Conservation (phyloP, 1,140 invertebrate genomes). For the Paramacrobiotus metropolitanus region DNA sequence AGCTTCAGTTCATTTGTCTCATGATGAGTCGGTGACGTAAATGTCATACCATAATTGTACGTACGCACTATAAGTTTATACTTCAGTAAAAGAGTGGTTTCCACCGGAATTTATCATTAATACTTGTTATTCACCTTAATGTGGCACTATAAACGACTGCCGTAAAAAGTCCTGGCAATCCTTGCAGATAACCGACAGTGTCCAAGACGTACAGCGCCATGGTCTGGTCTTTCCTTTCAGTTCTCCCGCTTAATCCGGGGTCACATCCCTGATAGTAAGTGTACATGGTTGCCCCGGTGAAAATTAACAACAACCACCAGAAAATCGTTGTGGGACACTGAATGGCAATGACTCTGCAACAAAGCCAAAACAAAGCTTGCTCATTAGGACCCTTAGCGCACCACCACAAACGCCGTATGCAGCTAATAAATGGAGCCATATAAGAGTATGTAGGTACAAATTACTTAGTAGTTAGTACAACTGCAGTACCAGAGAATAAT, state of each 20-base stretch:
- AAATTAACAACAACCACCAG: constrained; percentile 11
- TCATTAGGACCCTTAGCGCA: too few relatives aligned
- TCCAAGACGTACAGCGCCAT: constrained; percentile 18
- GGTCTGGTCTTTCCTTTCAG: constrained; percentile 16
- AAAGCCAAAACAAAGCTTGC: too few relatives aligned
- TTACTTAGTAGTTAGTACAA: too few relatives aligned
- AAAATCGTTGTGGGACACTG: constrained; percentile 11
- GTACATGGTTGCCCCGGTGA: constrained; percentile 14
- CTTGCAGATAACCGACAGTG: background rate
- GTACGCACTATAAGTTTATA: too few relatives aligned
- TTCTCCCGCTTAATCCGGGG: constrained; percentile 13
- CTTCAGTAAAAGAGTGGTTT: too few relatives aligned
- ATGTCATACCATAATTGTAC: too few relatives aligned
- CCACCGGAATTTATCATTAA: too few relatives aligned
- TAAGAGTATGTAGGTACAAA: too few relatives aligned
- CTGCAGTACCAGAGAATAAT: too few relatives aligned
- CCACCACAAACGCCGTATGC: constrained; percentile 7
- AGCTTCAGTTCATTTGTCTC: too few relatives aligned
- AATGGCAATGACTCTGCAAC: constrained; percentile 13
- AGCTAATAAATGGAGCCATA: too few relatives aligned
- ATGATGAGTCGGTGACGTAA: too few relatives aligned
- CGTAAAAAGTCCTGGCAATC: background rate
- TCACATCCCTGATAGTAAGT: constrained; percentile 16
- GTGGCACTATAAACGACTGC: background rate
- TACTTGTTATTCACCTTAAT: constrained; percentile 11